Base-by-base conservation (phyloP, 2,113 vertebrate genomes). In the Rhea pennata region DNA sequence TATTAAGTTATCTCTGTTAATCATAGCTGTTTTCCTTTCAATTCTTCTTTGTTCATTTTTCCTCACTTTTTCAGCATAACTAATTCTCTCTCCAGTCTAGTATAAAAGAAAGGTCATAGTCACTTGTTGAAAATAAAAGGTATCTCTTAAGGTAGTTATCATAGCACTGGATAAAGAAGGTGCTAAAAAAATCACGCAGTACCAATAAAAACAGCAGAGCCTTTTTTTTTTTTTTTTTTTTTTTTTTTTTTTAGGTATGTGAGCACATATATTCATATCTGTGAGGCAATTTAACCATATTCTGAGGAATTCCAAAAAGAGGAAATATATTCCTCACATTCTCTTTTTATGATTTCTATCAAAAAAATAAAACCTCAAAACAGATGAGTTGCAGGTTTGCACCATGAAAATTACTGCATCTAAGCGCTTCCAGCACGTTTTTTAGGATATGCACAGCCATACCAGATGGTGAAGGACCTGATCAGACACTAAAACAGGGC, bases 1-100 rank as follows among this genome's bases (percentile, higher is more conserved):
- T 87, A 58, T 92, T 87, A 87, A 77, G 58, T 62, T 82, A 88
- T 78, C 70, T 81, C 80, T 88, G 58, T 53, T 93, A 88, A 91
- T 87, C 80, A 92, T 46, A 93, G 90, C 70, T 36, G 84, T 95
- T 93, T 79, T 74, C 61, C 40, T 72, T 88, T 72, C 92, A 58
- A 23, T n/a, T 51, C 22, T 16, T 88, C 56, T 86, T 72, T 76
- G 53, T 87, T 87, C 76, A 3, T 84, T 78, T 91, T 2, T 1
- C 48, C 29, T 53, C 10, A 17, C 65, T 65, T 67, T 92, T 93
- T 48, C 92, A 81, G 44, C 36, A 7, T 16, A 70, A 71, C 79
- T 71, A 72, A 54, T 84, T 84, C 80, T 82, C 75, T 88, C 79
- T 19, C 36, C 12, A 40, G 70, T 78, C 36, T 29, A 54, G n/a